phyloP scores from a whole-genome alignment of 2,113 vertebrate species.

The Brachypteracias leptosomus region DNA sequence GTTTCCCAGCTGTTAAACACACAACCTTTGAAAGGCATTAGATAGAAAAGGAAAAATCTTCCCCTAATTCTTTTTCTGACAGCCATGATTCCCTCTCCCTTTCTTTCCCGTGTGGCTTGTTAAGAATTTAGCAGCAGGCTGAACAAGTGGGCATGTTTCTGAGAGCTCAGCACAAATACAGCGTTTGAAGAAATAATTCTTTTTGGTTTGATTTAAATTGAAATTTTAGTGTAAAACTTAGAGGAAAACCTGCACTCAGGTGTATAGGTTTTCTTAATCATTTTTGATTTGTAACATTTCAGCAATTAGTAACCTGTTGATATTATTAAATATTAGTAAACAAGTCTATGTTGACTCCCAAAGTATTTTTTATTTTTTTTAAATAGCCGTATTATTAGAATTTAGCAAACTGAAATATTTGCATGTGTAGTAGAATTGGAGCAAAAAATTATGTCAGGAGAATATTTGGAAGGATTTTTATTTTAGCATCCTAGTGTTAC shows the following conservation, averaged over 20 bases:
- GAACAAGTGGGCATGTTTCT: neutral
- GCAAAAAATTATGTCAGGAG: neutral
- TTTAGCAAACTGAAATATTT: neutral
- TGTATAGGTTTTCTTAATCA: neutral
- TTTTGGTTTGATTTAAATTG: neutral
- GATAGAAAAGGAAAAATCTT: neutral
- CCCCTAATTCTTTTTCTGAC: neutral
- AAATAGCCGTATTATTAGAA: neutral
- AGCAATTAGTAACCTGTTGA: neutral
- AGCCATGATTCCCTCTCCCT: neutral
- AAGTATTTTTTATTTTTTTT: neutral
- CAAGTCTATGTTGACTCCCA: neutral
- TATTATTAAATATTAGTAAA: neutral
- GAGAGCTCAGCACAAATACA: neutral
- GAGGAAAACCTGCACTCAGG: neutral
- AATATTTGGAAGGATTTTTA: neutral
- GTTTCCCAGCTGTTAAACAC: neutral
- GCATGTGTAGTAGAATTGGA: neutral
- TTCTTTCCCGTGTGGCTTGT: neutral
- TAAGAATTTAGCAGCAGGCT: neutral
- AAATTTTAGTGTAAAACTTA: neutral
- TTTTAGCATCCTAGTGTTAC: neutral
- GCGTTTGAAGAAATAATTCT: neutral
- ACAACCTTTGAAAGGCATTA: neutral
- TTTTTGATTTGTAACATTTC: neutral